phyloP scores from a whole-genome alignment of 2,888 invertebrate species.

The Tenodera sinensis region DNA sequence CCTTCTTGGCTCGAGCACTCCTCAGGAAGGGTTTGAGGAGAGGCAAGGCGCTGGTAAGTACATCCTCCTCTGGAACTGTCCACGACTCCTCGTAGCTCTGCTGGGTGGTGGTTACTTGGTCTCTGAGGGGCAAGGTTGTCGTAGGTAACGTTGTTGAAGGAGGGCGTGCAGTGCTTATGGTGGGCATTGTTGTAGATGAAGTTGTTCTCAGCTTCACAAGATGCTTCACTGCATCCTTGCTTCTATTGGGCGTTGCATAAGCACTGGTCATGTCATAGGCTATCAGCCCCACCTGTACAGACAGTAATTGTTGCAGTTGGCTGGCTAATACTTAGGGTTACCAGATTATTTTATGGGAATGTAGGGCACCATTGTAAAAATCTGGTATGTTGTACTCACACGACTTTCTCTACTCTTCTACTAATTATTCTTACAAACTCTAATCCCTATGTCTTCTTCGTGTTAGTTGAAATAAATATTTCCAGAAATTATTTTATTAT shows the following conservation, averaged over 20 bases:
- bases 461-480: too few species aligned
- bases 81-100: not conserved
- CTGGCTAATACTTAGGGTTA: too few species aligned
- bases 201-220: not conserved
- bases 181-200: not conserved
- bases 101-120: not conserved
- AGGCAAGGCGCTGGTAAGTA: not conserved
- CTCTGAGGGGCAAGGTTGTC: not conserved
- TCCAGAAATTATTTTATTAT: too few species aligned
- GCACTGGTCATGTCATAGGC: conserved; percentile 11
- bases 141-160: not conserved
- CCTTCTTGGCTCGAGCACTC: not conserved
- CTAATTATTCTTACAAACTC: too few species aligned
- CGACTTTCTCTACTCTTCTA: too few species aligned
- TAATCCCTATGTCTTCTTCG: too few species aligned
- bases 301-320: too few species aligned
- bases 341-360: too few species aligned
- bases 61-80: not conserved
- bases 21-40: not conserved
- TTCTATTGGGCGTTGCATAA: not conserved
- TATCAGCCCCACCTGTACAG: conserved; percentile 16
- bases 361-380: too few species aligned
- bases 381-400: too few species aligned
- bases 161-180: not conserved
- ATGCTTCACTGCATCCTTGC: conserved; percentile 14